Percentiles rank a stretch among this genome's conserved stretches.
phyloP scores from a whole-genome alignment of 2,797 vertebrate genomes.

The Coilia nasus region DNA sequence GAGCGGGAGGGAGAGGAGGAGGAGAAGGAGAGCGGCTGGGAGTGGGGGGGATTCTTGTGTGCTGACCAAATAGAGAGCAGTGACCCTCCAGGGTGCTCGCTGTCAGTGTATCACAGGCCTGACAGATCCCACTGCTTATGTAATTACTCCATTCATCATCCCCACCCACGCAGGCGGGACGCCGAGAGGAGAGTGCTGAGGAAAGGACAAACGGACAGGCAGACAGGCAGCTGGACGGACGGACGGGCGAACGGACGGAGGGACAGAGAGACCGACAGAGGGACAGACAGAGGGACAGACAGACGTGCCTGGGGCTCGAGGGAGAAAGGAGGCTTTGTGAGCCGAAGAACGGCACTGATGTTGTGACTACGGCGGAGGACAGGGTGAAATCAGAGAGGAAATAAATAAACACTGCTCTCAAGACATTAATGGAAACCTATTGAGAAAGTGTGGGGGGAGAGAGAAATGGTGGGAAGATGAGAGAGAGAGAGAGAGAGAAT shows the following conservation, averaged over 20 bases:
- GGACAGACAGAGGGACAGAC: not conserved
- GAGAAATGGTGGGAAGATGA: not conserved
- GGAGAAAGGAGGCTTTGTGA: not conserved
- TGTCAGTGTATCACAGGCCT: not conserved
- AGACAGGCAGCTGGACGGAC: not conserved
- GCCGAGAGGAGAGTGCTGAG: not conserved
- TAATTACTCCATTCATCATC: slow-evolving; percentile 9
- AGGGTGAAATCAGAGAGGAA: not conserved
- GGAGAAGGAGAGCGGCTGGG: no score
- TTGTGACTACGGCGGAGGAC: not conserved
- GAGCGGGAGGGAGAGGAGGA: not conserved
- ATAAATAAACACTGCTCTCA: slow-evolving; percentile 5
- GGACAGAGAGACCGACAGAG: not conserved
- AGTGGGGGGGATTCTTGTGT: not conserved
- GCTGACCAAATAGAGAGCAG: slow-evolving; percentile 2
- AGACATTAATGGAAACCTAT: slow-evolving; percentile 14
- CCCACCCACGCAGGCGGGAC: not conserved
- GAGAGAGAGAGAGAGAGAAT: not conserved
- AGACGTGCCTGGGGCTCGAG: not conserved
- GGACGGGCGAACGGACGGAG: no score
- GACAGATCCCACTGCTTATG: not conserved
- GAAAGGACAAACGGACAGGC: not conserved
- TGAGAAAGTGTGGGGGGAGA: not conserved
- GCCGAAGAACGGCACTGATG: not conserved
- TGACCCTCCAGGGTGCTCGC: not conserved